Conservation (phyloP, 2,113 vertebrate species). For the Todiramphus chloris region DNA sequence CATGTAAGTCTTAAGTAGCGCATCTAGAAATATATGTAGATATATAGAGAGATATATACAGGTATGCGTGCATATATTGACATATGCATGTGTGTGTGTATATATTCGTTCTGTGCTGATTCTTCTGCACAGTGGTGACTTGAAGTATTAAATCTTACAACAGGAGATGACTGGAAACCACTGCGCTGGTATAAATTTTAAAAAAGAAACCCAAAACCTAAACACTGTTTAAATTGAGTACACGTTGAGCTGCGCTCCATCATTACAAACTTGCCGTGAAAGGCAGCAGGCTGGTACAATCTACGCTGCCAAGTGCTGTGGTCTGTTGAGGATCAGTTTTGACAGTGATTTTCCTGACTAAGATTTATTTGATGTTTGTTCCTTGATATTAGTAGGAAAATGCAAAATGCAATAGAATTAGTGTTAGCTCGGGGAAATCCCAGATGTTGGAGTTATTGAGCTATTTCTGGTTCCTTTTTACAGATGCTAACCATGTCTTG, state of each 20-base stretch:
- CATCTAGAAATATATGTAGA: background rate
- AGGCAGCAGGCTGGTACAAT: background rate
- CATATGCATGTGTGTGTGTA: background rate
- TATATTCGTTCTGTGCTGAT: background rate
- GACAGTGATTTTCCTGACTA: conserved; percentile 16
- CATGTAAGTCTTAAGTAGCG: rapidly evolving
- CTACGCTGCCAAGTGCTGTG: background rate
- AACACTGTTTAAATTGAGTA: background rate
- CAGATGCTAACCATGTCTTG: conserved; percentile 46
- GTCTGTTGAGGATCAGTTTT: conserved; percentile 2
- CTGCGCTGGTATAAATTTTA: background rate
- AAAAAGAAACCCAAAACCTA: background rate
- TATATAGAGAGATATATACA: background rate
- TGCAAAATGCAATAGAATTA: conserved; percentile 62
- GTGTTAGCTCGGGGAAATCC: conserved; percentile 59
- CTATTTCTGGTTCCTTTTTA: conserved; percentile 64
- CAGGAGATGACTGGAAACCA: background rate
- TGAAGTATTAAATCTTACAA: background rate
- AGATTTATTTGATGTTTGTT: conserved; percentile 52
- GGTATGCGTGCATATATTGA: background rate
- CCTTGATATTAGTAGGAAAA: conserved; percentile 54
- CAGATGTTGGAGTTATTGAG: conserved; percentile 31
- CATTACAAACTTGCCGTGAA: background rate
- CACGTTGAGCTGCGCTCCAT: background rate
- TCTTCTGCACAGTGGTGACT: background rate